Base-by-base conservation (phyloP, 2,888 invertebrate species). In the Pristionchus arcanus region DNA sequence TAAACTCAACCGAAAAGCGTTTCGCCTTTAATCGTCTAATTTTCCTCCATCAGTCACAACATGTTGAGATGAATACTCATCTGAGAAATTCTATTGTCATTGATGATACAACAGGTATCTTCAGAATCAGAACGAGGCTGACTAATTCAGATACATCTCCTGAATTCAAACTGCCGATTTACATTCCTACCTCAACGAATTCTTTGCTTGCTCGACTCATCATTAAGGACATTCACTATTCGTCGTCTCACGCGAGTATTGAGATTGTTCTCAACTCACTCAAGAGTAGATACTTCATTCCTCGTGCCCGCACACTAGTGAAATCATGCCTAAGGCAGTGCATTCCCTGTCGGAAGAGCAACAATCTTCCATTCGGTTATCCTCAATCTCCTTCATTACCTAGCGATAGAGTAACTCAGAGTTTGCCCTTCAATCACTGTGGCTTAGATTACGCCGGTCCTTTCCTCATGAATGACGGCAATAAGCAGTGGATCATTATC, bases 271-370 rank as follows among this genome's bases (percentile, higher is more conserved):
- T 81, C 19, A 81, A 42, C 3, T 25, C 13, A 21, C 19, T 81
- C 81, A 81, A 81, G n/a, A 42, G 81, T 34, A 21, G n/a, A 21
- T 81, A 25, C n/a, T 81, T 13, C 21, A 81, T 81, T 81, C 81
- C 81, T 25, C 42, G 81, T 19, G 13, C 21, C 25, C 42, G 49
- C 11, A 42, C 13, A 25, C 2, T 81, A 13, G 28, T 25, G 2
- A 81, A 81, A n/a, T 25, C n/a, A 9, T 19, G 16, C 49, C 42
- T 81, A 1, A 21, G 49, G 9, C 49, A 53, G 42, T 81, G 81
- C 81, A 19, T 81, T 16, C 49, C 9, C 25, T 81, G 81, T 49
- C n/a, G 81, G 19, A 81, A 49, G 49, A 81, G n/a, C 19, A 81
- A 81, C 15, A 49, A 49, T 34, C 49, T 53, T 28, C 81, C 81